Conservation (phyloP, 2,113 vertebrate species). For the Phainopepla nitens region DNA sequence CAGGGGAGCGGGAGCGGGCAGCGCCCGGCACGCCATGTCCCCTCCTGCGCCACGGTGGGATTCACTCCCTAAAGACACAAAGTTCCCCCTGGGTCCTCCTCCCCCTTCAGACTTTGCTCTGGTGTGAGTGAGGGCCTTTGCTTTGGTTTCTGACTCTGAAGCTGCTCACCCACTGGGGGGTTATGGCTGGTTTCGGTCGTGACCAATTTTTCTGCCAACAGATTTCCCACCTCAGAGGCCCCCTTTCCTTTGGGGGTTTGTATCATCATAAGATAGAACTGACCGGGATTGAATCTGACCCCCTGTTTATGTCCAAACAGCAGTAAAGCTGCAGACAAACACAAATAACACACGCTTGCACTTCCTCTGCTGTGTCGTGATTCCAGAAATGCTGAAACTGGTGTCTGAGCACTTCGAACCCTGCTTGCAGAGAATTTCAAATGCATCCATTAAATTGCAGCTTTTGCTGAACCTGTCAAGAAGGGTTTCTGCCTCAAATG, state of each 20-base stretch:
- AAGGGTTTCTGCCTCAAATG: slow-evolving; percentile 38
- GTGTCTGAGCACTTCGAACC: neutral
- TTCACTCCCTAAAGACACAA: neutral
- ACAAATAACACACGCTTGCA: neutral
- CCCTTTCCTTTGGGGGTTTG: neutral
- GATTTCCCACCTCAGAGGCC: neutral
- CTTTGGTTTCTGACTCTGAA: neutral
- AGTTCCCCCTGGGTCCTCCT: neutral
- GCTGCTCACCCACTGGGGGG: too few relatives aligned
- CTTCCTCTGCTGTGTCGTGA: neutral
- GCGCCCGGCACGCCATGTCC: fast-evolving
- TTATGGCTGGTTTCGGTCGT: too few relatives aligned
- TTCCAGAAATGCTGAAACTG: neutral
- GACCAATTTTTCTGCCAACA: neutral
- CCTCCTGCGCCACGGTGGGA: fast-evolving
- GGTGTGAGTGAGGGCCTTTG: neutral
- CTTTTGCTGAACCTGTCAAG: slow-evolving; percentile 45
- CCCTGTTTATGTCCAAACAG: neutral
- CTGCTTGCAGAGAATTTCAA: neutral
- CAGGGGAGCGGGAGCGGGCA: neutral
- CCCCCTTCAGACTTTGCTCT: neutral
- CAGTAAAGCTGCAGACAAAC: neutral
- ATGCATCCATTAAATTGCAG: slow-evolving; percentile 17
- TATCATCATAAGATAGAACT: neutral
- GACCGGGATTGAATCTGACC: neutral